Evolutionary conservation across 2,797 vertebrate genomes (phyloP), one percentile per base, ranked within the genome.

Genomic region (Xiphophorus birchmanni): DNA sequence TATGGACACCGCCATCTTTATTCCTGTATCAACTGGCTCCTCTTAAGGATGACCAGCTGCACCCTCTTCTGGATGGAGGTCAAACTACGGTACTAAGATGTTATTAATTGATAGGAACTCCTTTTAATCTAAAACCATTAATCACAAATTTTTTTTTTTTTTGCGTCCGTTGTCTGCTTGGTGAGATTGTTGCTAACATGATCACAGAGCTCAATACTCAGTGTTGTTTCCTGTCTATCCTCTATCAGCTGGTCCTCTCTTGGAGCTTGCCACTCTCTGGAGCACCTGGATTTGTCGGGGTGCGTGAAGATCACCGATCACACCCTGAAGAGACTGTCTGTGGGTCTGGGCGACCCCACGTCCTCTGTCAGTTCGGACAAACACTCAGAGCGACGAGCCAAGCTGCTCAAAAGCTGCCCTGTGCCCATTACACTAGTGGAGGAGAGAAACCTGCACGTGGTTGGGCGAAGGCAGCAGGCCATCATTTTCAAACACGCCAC

Each of bases 301-400:
- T 99, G 99, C 88, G 98, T 99, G 84, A 97, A 97, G 92, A 97
- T 99, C 83, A 98, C 97, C 0, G 97, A 99, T 85, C 85, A 94
- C 89, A 96, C 97, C 50, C 83, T 99, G 85, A 97, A 97, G 91
- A 97, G 96, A 79, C 93, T 99, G 75, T 97, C 98, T 1, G 80
- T 96, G 73, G 98, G 97, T 0, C 91, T 99, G 80, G 98, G 98
- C 0, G 93, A 98, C 87, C 90, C 96, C 79, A 89, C 91, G 0
- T 78, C 95, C 45, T 92, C 93, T 79, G 82, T 85, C 23, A 76
- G 94, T 89, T 86, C 91, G 42, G 96, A 96, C 90, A 95, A 93
- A 80, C 91, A 89, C 82, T 83, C 91, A 4, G 96, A 93, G 71
- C 95, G 94, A 1, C 95, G 93, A 90, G 95, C 94, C 87, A 97